phyloP scores from a whole-genome alignment of 2,113 vertebrate species.

The Peromyscus leucopus region DNA sequence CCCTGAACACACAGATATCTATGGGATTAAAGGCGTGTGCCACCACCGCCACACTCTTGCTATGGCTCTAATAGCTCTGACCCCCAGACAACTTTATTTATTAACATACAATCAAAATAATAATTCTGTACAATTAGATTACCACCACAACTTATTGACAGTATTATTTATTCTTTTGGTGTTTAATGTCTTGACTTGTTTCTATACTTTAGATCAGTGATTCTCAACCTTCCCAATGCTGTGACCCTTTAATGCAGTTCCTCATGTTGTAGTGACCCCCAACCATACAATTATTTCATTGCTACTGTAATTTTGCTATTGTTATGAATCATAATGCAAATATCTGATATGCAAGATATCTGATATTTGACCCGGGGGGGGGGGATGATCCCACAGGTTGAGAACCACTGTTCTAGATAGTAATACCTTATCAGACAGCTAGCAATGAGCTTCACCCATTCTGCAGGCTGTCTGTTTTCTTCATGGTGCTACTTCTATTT shows the following conservation, averaged over 20 bases:
- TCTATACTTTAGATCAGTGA: not conserved
- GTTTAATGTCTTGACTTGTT: not conserved
- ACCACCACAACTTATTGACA: not conserved
- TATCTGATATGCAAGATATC: not conserved
- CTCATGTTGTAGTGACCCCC: not conserved
- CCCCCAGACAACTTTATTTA: too few relatives aligned
- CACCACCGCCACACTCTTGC: too few relatives aligned
- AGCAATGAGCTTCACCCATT: not conserved
- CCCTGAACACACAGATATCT: too few relatives aligned
- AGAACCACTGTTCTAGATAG: not conserved
- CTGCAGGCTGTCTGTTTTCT: not conserved
- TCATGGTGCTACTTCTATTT: not conserved
- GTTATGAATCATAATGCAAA: not conserved
- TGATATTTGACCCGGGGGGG: not conserved
- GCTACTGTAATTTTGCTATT: not conserved
- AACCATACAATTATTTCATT: not conserved
- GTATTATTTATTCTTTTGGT: not conserved
- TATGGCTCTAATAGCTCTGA: too few relatives aligned
- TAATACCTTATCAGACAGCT: not conserved
- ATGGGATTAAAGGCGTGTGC: too few relatives aligned
- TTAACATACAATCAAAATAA: too few relatives aligned
- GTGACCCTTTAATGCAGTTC: not conserved
- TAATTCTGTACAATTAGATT: too few relatives aligned
- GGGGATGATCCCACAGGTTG: not conserved
- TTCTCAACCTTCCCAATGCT: not conserved